Base-by-base conservation (phyloP, 2,888 invertebrate species). In the Diarsia dahlii region DNA sequence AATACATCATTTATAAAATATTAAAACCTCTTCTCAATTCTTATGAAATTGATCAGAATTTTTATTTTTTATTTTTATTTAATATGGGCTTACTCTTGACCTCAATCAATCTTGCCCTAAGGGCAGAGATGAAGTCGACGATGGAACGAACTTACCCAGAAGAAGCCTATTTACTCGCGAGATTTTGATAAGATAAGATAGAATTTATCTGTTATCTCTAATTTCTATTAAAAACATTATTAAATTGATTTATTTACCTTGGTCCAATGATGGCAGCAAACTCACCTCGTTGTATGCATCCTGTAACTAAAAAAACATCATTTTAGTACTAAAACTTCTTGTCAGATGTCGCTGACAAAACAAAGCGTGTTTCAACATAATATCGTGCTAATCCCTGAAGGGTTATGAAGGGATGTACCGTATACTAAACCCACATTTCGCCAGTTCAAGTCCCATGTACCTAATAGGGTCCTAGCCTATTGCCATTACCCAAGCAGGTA, bases 191-290 rank as follows among this genome's bases (percentile, higher is more conserved):
- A 10, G 20, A 70, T 70, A 28, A 46, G 10, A 46, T 28, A 28
- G 28, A 28, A 28, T 28, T 28, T 28, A 28, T n/a, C 34, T 20
- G 0, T 46, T 70, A 8, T 46, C 20, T 66, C 6, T 39, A 39
- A 39, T 39, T 3, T 18, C 18, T 23, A 15, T 10, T 34, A 9
- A 15, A 46, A 54, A 39, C 39, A 8, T 13, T 39, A 18, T 54
- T 50, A 20, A 3, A 6, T 6, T 64, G 3, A 34, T 23, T 15
- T 71, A 76, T 72, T 86, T 91, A 96, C 96, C 96, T 96, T 56
- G 96, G 96, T 52, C 96, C 96, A 45, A 96, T 92, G 5, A 96
- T 88, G 6, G 95, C 96, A 1, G 93, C 91, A 76, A 96, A 96
- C 83, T 96, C 96, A 2, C 94, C 95, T 77, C 91, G 89, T 78